A percentile compares a stretch with the other conserved stretches of the same genome.
phyloP scores from a whole-genome alignment of 2,888 invertebrate genomes.

The Tiliacea citrago region DNA sequence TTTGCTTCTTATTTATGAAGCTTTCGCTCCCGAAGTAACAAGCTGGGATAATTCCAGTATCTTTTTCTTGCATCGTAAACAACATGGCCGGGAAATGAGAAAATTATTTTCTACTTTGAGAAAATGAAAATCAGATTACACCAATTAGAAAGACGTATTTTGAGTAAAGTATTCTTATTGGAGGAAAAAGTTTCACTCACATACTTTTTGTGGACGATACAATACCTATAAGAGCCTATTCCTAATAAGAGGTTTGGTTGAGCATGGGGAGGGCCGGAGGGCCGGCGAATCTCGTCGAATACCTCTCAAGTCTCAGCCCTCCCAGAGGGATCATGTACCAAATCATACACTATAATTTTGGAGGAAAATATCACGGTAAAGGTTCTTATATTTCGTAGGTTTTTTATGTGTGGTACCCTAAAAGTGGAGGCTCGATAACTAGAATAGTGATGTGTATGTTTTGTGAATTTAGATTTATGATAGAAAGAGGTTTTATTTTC shows the following conservation, averaged over 20 bases:
- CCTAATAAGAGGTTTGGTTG: slow-evolving; percentile 72
- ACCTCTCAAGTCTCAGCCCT: slow-evolving; percentile 62
- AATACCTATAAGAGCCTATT: slow-evolving; percentile 69
- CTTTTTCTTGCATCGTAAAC: slow-evolving; percentile 53
- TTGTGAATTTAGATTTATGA: slow-evolving; percentile 40
- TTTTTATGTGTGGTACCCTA: slow-evolving; percentile 53
- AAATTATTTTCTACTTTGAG: slow-evolving; percentile 38
- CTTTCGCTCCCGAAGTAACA: slow-evolving; percentile 47
- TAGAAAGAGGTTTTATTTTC: slow-evolving; percentile 9
- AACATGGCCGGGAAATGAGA: slow-evolving; percentile 37
- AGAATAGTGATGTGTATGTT: slow-evolving; percentile 40
- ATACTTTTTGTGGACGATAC: slow-evolving; percentile 57
- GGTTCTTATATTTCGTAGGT: slow-evolving; percentile 46
- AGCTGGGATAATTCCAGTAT: slow-evolving; percentile 48
- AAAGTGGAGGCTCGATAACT: slow-evolving; percentile 38
- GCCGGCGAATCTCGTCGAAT: slow-evolving; percentile 72
- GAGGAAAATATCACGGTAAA: slow-evolving; percentile 59
- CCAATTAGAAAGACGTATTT: slow-evolving; percentile 46
- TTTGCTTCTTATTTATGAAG: slow-evolving; percentile 57
- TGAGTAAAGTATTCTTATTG: slow-evolving; percentile 43
- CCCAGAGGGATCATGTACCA: slow-evolving; percentile 65
- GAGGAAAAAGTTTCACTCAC: slow-evolving; percentile 19
- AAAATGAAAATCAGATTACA: slow-evolving; percentile 48
- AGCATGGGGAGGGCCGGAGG: slow-evolving; percentile 66
- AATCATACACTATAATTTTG: slow-evolving; percentile 66